Percentiles rank a stretch among this genome's conserved stretches.
Evolutionary conservation across 2,113 vertebrate species (phyloP).

Genomic region (Macheiramphus alcinus): DNA sequence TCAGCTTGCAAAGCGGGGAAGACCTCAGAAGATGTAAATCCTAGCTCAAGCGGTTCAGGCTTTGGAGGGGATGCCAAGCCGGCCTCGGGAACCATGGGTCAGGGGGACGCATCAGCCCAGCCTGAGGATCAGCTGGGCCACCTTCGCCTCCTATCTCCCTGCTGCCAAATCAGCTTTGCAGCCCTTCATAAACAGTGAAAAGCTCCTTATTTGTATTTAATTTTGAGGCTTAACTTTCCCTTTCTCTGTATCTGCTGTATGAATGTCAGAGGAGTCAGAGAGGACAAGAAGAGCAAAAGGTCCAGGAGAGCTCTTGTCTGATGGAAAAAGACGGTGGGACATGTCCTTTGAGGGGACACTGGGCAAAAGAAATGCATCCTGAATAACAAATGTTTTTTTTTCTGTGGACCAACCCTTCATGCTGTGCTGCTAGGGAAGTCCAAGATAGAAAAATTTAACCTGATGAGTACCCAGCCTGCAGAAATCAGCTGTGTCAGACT

Average conservation of each 20-base stretch:
- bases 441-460: neutral
- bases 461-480: neutral
- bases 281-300: neutral
- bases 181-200: neutral
- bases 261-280: neutral
- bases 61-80: neutral
- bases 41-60: neutral
- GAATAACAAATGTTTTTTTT: neutral
- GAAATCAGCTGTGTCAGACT: neutral
- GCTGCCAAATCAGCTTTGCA: constrained; percentile 22
- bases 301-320: neutral
- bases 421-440: neutral
- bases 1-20: neutral
- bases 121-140: neutral
- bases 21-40: neutral
- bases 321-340: neutral
- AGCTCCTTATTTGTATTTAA: constrained; percentile 39
- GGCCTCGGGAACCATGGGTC: rapidly evolving
- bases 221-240: constrained; percentile 18
- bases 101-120: neutral
- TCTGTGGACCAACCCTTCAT: rapidly evolving
- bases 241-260: neutral
- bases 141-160: neutral
- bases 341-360: neutral
- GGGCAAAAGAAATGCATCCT: neutral